Evolutionary conservation across 2,113 vertebrate species (phyloP).

Genomic region (Neogobius melanostomus): DNA sequence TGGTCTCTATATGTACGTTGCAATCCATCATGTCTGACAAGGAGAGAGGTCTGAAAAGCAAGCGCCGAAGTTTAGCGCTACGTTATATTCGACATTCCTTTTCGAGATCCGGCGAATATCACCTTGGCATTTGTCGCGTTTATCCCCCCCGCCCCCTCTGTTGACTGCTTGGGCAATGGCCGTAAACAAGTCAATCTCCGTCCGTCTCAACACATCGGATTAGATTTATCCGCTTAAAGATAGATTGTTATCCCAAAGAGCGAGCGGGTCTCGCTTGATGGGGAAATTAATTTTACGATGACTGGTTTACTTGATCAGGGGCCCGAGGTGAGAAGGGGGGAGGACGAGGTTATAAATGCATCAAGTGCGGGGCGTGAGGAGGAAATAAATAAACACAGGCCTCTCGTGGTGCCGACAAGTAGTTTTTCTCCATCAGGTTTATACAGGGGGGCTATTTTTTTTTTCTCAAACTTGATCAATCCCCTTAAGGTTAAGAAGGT

Average conservation of each 20-base stretch:
- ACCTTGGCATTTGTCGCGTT: constrained; percentile 58
- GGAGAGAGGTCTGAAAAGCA: constrained; percentile 33
- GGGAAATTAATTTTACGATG: constrained; percentile 78
- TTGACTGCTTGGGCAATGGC: constrained; percentile 61
- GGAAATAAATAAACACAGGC: constrained; percentile 35
- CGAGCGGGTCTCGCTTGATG: constrained; percentile 60
- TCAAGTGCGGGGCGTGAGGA: constrained; percentile 33
- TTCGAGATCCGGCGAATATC: constrained; percentile 53
- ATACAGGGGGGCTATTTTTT: constrained; percentile 52
- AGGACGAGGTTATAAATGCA: constrained; percentile 47
- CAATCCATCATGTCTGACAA: constrained; percentile 54
- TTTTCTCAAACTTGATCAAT: constrained; percentile 1
- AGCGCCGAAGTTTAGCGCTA: constrained; percentile 43
- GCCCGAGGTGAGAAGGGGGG: constrained; percentile 29
- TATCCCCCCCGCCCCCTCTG: constrained; percentile 11
- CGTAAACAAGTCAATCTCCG: constrained; percentile 73
- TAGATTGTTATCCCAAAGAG: constrained; percentile 73
- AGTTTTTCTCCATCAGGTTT: constrained; percentile 30
- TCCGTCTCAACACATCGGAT: constrained; percentile 67
- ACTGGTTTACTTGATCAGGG: constrained; percentile 72
- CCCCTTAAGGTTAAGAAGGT: too few species aligned
- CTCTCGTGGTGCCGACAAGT: constrained; percentile 52
- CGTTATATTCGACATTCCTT: constrained; percentile 47
- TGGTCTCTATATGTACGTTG: constrained; percentile 15
- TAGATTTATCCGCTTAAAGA: constrained; percentile 77